Percentiles rank a stretch among this genome's conserved stretches.
phyloP scores from a whole-genome alignment of 2,797 vertebrate species.

The Sphenopsis melanotis region DNA sequence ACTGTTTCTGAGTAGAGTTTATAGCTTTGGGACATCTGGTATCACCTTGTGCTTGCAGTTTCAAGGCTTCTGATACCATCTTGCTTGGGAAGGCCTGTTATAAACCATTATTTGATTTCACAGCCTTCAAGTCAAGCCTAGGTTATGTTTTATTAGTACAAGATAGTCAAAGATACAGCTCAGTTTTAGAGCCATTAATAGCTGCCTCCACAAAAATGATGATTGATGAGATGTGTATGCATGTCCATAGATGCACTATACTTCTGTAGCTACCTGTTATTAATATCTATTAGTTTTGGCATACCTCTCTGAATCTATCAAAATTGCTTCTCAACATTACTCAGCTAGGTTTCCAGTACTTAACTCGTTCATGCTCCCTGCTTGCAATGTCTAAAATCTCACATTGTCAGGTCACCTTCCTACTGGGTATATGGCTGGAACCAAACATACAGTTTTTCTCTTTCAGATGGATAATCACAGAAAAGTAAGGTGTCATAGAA shows the following conservation, averaged over 20 bases:
- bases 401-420: fast-evolving
- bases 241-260: background rate
- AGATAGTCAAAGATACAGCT: background rate
- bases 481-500: background rate
- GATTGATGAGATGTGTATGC: background rate
- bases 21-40: background rate
- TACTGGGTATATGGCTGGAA: background rate
- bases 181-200: background rate
- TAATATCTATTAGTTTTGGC: background rate
- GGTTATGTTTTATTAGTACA: background rate
- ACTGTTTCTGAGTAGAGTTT: background rate
- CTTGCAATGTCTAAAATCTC: background rate
- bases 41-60: background rate
- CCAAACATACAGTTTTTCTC: background rate
- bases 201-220: background rate
- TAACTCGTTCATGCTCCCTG: background rate
- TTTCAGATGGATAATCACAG: background rate
- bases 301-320: background rate
- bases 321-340: background rate
- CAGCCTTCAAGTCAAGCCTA: background rate
- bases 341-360: background rate
- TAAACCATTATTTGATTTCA: background rate
- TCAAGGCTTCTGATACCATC: background rate
- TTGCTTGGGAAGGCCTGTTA: background rate
- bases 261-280: background rate